Evolutionary conservation across 2,113 vertebrate genomes (phyloP), one percentile per base, ranked within the genome.

Genomic region (Falco punctatus): DNA sequence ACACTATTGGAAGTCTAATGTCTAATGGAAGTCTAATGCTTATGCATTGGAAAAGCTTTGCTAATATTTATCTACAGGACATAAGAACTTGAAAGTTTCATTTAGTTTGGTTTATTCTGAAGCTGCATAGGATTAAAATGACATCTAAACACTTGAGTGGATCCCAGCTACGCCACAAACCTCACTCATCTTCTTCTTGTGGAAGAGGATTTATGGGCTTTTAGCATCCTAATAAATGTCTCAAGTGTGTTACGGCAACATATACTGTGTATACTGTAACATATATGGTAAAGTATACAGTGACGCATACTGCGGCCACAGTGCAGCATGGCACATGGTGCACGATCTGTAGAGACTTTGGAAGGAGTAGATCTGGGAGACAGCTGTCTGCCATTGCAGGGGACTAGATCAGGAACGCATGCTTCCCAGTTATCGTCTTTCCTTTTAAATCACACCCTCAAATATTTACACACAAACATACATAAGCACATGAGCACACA

Each of bases 381-480:
- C 69, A 96, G 81, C 77, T 92, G 89, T 40, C 65, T 90, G 44
- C 65, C 66, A 48, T 75, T 7, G 1, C 40, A 72, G 22, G 30
- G 30, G 48, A 84, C 35, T 64, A n/a, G 86, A 74, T 42, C 62
- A 81, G 42, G 17, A 77, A 64, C 1, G 2, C 24, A 38, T 35
- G 38, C 42, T 69, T 74, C 57, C 27, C 30, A 52, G 66, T 93
- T 72, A 77, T 13, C 67, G 5, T 48, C 51, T 67, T 95, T 93
- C 75, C 38, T 78, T 88, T 67, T 38, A 78, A 94, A 78, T 64
- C 80, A 81, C 61, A 67, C 26, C 33, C 88, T 72, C 51, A 90
- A 92, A 92, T 81, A 88, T 84, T 86, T 87, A 74, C 87, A 75
- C 81, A 91, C 70, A 94, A 84, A 79, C 61, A 72, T 28, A 78